Base-by-base conservation (phyloP, 1,140 invertebrate genomes). In the Zaprionus vittiger region DNA sequence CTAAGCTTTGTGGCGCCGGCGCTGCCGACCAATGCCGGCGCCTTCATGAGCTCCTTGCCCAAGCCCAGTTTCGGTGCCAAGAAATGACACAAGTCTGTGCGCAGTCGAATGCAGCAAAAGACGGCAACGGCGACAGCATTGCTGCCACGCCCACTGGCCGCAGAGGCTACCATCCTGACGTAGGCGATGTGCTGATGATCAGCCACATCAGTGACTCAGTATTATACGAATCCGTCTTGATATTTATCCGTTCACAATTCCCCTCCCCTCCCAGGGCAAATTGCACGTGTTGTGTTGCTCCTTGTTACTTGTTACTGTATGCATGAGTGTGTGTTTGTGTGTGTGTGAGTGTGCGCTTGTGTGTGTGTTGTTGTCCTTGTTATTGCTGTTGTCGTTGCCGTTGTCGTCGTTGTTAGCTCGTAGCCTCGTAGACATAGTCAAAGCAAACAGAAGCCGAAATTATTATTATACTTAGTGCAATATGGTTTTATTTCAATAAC, bases 1-100 rank as follows among this genome's bases (percentile, higher is more conserved):
- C 78, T 94, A 63, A 93, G 93, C 69, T 94, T 94, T 83, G 89
- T 93, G 55, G 92, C 93, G 14, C 93, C 93, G 4, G 85, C 89
- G 0, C 26, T 92, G 70, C 84, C 91, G 49, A 78, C 79, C 2
- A 92, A 92, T 72, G 83, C 89, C 15, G 85, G 85, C 17, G 81
- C 89, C 15, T 92, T 92, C 20, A 87, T 92, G 74, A 91, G 80
- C 37, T 73, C 89, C 31, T 63, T 90, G 64, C 79, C 91, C 22
- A 92, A 92, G 56, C 79, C 84, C 41, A 92, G 85, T 81, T 90
- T 92, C n/a, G 79, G 81, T 75, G 73, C 73, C 64, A 91, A 91
- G 71, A 91, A 91, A 91, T 91, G 87, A 91, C 87, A 91, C 73
- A 90, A 70, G 63, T n/a, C 83, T 34, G 31, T 4, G 52, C 65